Percentiles rank a stretch among this genome's conserved stretches.
These are phyloP conservation scores for Cephus spinipes DNA, from an alignment of 2,888 invertebrate genomes.

Conservation along the genomic window DNA sequence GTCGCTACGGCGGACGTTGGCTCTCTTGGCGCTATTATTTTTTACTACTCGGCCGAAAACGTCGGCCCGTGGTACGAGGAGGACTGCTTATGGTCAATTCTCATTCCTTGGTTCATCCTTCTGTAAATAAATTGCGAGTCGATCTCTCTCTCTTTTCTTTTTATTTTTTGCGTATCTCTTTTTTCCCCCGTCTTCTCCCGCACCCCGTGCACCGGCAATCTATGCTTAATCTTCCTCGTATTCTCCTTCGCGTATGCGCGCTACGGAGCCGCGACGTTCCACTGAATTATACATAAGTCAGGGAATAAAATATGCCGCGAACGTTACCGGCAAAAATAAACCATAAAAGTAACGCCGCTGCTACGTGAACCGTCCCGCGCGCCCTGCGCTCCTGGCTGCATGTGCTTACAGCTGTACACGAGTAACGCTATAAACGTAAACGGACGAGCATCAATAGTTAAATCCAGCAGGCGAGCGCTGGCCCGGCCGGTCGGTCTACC, in stretches of 20 bases:
- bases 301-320: slow-evolving; percentile 58
- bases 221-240: slow-evolving; percentile 52
- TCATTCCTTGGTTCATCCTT: slow-evolving; percentile 24
- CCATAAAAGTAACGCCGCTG: neutral
- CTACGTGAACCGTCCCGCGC: neutral
- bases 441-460: too few species aligned
- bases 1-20: too few species aligned
- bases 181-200: neutral
- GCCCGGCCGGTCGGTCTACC: too few species aligned
- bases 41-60: slow-evolving; percentile 32
- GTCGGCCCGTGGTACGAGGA: slow-evolving; percentile 17
- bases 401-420: too few species aligned
- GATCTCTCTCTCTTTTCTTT: slow-evolving; percentile 10
- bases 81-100: too few species aligned
- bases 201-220: slow-evolving; percentile 37
- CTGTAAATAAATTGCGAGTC: slow-evolving; percentile 18
- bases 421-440: too few species aligned
- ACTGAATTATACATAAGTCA: slow-evolving; percentile 64
- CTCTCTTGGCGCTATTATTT: neutral
- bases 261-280: slow-evolving; percentile 50
- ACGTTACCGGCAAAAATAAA: slow-evolving; percentile 37
- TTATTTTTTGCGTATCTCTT: slow-evolving; percentile 21
- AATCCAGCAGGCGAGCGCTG: too few species aligned
- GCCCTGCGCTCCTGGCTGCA: too few species aligned
- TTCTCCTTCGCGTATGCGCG: slow-evolving; percentile 51